These are phyloP conservation scores for Neoniphon sammara DNA, from an alignment of 2,797 vertebrate genomes.

Conservation along the genomic window DNA sequence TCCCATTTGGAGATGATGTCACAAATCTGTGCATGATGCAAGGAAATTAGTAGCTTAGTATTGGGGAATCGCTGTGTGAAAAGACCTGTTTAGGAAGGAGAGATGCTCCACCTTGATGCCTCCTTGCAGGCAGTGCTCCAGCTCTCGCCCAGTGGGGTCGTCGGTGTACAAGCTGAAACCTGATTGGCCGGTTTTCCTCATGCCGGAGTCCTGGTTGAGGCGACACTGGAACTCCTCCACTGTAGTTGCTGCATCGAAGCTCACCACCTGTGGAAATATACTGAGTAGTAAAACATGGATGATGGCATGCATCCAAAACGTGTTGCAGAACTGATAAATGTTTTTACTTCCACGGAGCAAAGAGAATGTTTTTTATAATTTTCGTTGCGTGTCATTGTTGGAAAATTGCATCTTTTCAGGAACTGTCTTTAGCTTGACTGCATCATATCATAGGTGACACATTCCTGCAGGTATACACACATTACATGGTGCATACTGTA, in stretches of 20 bases:
- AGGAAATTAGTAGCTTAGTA: neutral
- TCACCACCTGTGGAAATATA: conserved; percentile 87
- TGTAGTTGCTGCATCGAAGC: conserved; percentile 96
- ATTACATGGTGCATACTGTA: neutral
- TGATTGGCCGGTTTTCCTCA: conserved; percentile 91
- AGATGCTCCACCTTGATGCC: conserved; percentile 88
- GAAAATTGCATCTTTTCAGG: too few relatives aligned
- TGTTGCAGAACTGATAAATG: too few relatives aligned
- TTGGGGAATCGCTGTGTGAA: neutral
- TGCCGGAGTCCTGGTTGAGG: conserved; percentile 93
- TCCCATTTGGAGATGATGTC: conserved; percentile 99
- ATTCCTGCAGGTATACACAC: neutral
- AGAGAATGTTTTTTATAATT: too few relatives aligned
- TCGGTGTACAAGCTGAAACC: conserved; percentile 96
- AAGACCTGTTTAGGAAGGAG: neutral
- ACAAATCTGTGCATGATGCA: conserved; percentile 86
- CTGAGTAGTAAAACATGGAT: neutral
- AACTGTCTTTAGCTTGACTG: too few relatives aligned
- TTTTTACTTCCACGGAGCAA: too few relatives aligned
- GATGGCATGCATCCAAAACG: too few relatives aligned
- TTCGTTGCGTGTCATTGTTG: too few relatives aligned
- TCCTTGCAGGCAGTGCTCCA: conserved; percentile 94
- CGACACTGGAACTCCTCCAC: conserved; percentile 97
- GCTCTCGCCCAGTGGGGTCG: conserved; percentile 92
- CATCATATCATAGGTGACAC: too few relatives aligned